Evolutionary conservation across 2,113 vertebrate genomes (phyloP).

Genomic region (Pao palembangensis): DNA sequence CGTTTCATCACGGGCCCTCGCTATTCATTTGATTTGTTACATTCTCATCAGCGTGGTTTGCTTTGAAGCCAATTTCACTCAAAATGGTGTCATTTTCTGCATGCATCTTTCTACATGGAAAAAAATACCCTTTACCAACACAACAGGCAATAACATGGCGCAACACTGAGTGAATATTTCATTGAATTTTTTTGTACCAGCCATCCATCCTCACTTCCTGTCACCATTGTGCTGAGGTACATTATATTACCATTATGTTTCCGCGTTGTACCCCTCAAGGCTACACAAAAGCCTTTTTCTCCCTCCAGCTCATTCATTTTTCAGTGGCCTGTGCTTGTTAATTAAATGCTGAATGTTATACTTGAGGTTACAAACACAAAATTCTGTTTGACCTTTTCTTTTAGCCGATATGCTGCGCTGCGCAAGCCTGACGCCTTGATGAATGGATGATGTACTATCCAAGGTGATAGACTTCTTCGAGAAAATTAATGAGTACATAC

Average conservation of each 20-base stretch:
- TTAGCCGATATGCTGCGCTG: constrained; percentile 42
- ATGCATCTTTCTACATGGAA: background rate
- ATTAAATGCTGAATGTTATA: constrained; percentile 73
- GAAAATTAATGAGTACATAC: constrained; percentile 62
- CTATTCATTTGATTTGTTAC: background rate
- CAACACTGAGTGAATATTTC: constrained; percentile 14
- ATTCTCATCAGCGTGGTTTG: background rate
- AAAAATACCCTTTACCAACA: constrained; percentile 24
- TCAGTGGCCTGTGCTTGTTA: constrained; percentile 54
- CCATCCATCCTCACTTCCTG: constrained; percentile 4
- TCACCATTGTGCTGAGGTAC: constrained; percentile 44
- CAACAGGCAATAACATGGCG: constrained; percentile 40
- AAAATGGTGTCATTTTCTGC: constrained; percentile 3
- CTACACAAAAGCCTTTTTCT: constrained; percentile 40
- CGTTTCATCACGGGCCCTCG: constrained; percentile 19
- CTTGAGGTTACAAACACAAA: constrained; percentile 64
- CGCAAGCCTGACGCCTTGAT: constrained; percentile 55
- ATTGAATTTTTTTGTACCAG: too few relatives aligned
- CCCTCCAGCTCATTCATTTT: constrained; percentile 56
- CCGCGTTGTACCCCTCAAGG: constrained; percentile 55
- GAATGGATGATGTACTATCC: constrained; percentile 65
- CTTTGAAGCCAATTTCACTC: background rate
- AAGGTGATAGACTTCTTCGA: constrained; percentile 58
- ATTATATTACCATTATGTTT: constrained; percentile 58
- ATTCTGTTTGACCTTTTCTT: constrained; percentile 70